Percentiles rank a stretch among this genome's conserved stretches.
phyloP scores from a whole-genome alignment of 2,888 invertebrate genomes.

The Dromius quadrimaculatus region DNA sequence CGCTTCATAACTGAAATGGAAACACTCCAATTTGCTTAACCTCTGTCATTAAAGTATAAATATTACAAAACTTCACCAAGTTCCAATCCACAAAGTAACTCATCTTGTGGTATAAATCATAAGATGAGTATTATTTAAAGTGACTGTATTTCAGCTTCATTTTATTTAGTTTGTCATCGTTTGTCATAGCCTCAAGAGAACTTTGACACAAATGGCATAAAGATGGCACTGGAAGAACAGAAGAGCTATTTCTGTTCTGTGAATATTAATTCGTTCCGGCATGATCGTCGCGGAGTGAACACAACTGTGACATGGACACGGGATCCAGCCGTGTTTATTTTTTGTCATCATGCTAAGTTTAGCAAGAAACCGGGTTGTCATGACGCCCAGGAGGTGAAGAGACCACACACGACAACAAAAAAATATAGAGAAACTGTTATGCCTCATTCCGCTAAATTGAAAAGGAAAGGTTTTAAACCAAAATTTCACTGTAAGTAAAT shows the following conservation, averaged over 20 bases:
- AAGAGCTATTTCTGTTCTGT: slow-evolving; percentile 47
- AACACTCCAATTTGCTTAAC: slow-evolving; percentile 17
- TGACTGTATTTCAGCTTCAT: too few species aligned
- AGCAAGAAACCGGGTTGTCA: slow-evolving; percentile 60
- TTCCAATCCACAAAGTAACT: neutral
- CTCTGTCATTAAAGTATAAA: neutral
- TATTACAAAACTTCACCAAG: neutral
- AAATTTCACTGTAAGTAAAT: too few species aligned
- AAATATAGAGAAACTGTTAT: too few species aligned
- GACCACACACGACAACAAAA: slow-evolving; percentile 31
- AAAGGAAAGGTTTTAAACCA: too few species aligned
- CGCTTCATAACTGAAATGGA: neutral
- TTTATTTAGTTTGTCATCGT: neutral
- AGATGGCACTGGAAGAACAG: slow-evolving; percentile 3
- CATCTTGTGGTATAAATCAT: neutral
- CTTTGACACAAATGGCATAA: neutral
- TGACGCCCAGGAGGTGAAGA: slow-evolving; percentile 51
- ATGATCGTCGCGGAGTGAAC: slow-evolving; percentile 38
- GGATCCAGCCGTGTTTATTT: slow-evolving; percentile 58
- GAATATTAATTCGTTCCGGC: slow-evolving; percentile 56
- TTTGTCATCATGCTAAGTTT: slow-evolving; percentile 61
- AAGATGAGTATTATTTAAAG: too few species aligned
- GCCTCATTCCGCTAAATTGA: neutral
- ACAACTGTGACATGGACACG: slow-evolving; percentile 53
- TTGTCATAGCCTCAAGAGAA: too few species aligned